Base-by-base conservation (phyloP, 2,797 vertebrate species). In the Eulemur rubriventer region DNA sequence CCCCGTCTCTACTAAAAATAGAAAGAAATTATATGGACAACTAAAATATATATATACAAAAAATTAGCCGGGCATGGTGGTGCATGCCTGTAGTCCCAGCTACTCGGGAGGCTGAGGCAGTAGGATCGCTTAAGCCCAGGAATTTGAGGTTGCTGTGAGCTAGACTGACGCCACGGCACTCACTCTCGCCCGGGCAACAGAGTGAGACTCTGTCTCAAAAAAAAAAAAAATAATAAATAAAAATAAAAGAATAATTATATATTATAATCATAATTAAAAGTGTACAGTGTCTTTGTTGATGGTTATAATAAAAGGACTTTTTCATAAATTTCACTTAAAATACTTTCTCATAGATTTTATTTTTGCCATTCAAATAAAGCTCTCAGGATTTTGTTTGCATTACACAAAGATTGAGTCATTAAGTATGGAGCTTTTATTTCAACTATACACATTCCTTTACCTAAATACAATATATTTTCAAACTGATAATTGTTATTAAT, bases 291-390 rank as follows among this genome's bases (percentile, higher is more conserved):
- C 16, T 89, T 95, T 96, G 6, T 83, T 92, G n/a, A 50, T 70
- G 55, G 20, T 61, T 80, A 65, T 7, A 2, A 61, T 59, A 24
- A 81, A 41, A 82, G 65, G 69, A 30, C 48, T 81, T 94, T 89
- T 78, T 91, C 69, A 91, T 79, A n/a, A 18, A 79, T 94, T 91
- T 91, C 75, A 78, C 33, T 89, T 91, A 61, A 89, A 67, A 76
- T 91, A 82, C n/a, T 92, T 72, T 14, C 33, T 57, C 33, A 41
- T 48, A 84, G n/a, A 87, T 20, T 87, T 83, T 92, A n/a, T 35
- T 94, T 76, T 92, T 92, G 59, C 35, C 17, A 75, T 12, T 84
- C 55, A 91, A 67, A 35, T 67, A 84, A 95, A 94, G 12, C 41
- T 78, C 18, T 83, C 70, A 76, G 65, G 79, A 86, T 94, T 95